Evolutionary conservation across 1,140 invertebrate genomes (phyloP).

Genomic region (Globodera rostochiensis): DNA sequence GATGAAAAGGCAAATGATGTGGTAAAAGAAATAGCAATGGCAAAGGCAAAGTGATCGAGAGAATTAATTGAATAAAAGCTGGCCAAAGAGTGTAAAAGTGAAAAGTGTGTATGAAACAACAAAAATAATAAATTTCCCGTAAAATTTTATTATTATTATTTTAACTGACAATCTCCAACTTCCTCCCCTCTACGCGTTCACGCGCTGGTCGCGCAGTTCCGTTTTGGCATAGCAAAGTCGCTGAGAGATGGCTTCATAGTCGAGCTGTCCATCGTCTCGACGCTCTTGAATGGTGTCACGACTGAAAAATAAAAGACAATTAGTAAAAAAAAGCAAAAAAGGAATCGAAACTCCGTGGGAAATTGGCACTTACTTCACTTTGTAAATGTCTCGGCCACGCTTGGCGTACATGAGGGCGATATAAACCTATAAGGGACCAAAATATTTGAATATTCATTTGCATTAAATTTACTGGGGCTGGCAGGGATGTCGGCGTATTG

Average conservation of each 20-base stretch:
- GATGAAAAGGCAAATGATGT: too few species aligned
- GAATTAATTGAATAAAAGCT: too few species aligned
- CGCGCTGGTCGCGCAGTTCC: conserved; percentile 31
- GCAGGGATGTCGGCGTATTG: conserved; percentile 43
- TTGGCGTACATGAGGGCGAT: conserved; percentile 45
- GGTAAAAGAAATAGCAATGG: too few species aligned
- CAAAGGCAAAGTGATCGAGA: too few species aligned
- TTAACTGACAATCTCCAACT: neutral
- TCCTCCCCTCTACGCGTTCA: conserved; percentile 27
- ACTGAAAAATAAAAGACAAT: conserved; percentile 1
- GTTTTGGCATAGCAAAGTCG: conserved; percentile 32
- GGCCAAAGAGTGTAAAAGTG: too few species aligned
- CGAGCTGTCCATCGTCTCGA: conserved; percentile 25
- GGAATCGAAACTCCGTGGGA: neutral
- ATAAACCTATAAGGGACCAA: conserved; percentile 15
- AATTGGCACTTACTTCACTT: conserved; percentile 13
- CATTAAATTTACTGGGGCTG: conserved; percentile 14
- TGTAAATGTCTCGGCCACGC: conserved; percentile 36
- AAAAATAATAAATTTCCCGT: too few species aligned
- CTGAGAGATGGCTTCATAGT: conserved; percentile 35
- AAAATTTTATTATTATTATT: too few species aligned
- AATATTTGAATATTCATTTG: neutral
- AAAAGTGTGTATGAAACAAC: too few species aligned
- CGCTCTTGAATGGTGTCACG: conserved; percentile 25
- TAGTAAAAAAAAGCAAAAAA: neutral